phyloP scores from a whole-genome alignment of 35 echinoderm and acorn worm species.

The Ophiothrix spiculata region DNA sequence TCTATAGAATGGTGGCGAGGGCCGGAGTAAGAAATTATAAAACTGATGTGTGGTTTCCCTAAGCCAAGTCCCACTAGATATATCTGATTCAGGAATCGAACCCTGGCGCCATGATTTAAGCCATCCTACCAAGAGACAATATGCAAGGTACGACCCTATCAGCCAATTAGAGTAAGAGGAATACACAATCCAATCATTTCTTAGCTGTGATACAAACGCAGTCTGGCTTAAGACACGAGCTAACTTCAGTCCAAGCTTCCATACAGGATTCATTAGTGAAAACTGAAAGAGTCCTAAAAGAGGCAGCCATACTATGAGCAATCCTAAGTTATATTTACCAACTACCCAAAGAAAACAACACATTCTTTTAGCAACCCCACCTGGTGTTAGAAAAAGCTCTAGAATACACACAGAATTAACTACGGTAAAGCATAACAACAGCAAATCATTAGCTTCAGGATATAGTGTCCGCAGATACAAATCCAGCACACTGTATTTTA shows the following conservation, averaged over 20 bases:
- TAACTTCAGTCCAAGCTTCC: conserved; percentile 42
- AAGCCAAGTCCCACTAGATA: conserved; percentile 67
- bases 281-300: conserved; percentile 74
- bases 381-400: conserved; percentile 66
- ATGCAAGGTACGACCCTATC: conserved; percentile 39
- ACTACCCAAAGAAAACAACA: conserved; percentile 68
- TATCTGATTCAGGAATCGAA: conserved; percentile 43
- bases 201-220: conserved; percentile 33
- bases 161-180: conserved; percentile 21
- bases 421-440: conserved; percentile 56
- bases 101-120: conserved; percentile 37
- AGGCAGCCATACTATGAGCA: conserved; percentile 75
- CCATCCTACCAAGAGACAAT: conserved; percentile 38
- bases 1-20: conserved; percentile 14
- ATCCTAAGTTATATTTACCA: conserved; percentile 67
- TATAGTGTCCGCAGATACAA: conserved; percentile 58
- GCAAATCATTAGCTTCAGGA: conserved; percentile 88
- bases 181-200: conserved; percentile 73
- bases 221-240: conserved; percentile 44
- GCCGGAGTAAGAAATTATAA: conserved; percentile 73
- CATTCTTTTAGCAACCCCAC: conserved; percentile 72
- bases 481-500: conserved; percentile 49
- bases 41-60: conserved; percentile 42
- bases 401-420: conserved; percentile 84
- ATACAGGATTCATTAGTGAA: conserved; percentile 36